Conservation (phyloP, 2,113 vertebrate species). For the Trematomus loennbergii region DNA sequence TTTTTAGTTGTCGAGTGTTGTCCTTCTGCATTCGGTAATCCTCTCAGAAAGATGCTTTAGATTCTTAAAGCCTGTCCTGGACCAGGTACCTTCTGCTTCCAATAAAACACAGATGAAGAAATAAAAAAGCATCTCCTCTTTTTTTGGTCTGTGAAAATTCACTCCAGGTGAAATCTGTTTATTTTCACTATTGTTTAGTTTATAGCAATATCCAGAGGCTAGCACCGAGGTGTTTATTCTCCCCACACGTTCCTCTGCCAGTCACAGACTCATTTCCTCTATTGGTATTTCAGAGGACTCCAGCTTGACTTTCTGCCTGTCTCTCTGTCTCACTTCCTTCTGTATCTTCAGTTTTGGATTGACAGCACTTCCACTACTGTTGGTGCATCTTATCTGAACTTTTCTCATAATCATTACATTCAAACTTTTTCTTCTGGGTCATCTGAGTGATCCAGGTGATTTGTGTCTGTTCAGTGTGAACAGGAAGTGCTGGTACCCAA, state of each 20-base stretch:
- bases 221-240: not conserved
- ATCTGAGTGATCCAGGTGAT: not conserved
- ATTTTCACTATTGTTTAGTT: not conserved
- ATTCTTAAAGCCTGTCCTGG: not conserved
- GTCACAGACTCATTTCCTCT: not conserved
- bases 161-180: too few species aligned
- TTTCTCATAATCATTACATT: not conserved
- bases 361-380: not conserved
- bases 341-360: constrained; percentile 31
- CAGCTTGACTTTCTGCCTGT: constrained; percentile 63
- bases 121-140: too few species aligned
- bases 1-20: too few species aligned
- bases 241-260: not conserved
- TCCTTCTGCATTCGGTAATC: not conserved
- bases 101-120: not conserved
- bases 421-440: not conserved
- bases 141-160: not conserved
- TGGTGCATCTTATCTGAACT: not conserved
- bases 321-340: constrained; percentile 43
- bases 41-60: not conserved
- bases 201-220: not conserved
- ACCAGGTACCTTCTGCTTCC: not conserved
- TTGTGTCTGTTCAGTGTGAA: not conserved
- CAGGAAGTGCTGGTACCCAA: not conserved
- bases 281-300: constrained; percentile 63